phyloP scores from a whole-genome alignment of 1,140 invertebrate genomes.

The Panagrolaimus sp. region DNA sequence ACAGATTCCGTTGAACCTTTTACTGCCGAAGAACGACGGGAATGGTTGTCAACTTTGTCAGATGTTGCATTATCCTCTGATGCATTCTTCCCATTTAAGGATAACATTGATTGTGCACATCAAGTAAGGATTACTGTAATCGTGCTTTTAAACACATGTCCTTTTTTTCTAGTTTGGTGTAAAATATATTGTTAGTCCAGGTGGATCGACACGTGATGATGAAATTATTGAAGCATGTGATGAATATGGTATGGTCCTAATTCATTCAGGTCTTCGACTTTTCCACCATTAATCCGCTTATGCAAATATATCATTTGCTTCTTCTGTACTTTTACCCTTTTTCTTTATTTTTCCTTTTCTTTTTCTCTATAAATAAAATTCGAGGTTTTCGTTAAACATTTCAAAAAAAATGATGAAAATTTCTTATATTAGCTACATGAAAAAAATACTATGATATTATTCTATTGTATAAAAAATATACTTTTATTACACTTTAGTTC shows the following conservation, averaged over 20 bases:
- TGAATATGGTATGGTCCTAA: constrained; percentile 78
- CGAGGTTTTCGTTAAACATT: constrained; percentile 3
- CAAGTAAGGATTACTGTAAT: constrained; percentile 35
- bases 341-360: no score
- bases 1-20: constrained; percentile 51
- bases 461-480: not conserved
- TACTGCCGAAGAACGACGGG: constrained; percentile 66
- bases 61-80: constrained; percentile 91
- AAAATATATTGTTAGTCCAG: constrained; percentile 81
- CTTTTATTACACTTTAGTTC: no score
- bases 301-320: not conserved
- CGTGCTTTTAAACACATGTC: not conserved
- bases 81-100: constrained; percentile 95
- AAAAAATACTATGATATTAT: not conserved
- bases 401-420: constrained; percentile 4
- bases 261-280: constrained; percentile 82
- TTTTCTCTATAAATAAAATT: not conserved
- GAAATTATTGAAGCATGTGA: constrained; percentile 86
- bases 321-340: no score
- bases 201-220: constrained; percentile 85
- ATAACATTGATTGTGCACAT: constrained; percentile 86
- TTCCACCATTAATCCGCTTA: constrained; percentile 79
- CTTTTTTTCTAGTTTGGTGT: constrained; percentile 75
- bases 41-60: constrained; percentile 75
- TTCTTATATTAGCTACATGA: not conserved